Percentiles rank a stretch among this genome's conserved stretches.
phyloP scores from a whole-genome alignment of 2,113 vertebrate species.

The Zosterops japonicus region DNA sequence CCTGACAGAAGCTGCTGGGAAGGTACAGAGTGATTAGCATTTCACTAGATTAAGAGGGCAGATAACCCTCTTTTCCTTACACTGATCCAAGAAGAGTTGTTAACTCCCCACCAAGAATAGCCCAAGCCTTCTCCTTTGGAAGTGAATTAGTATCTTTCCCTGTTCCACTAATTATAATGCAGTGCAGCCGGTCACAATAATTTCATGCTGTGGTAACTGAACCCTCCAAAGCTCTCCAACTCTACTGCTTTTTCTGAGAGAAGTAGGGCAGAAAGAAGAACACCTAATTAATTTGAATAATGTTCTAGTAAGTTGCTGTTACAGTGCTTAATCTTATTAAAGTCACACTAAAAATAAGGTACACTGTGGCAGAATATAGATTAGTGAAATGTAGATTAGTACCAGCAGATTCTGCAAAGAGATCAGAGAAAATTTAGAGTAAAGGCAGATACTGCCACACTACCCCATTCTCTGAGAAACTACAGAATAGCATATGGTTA shows the following conservation, averaged over 20 bases:
- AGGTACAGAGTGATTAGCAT: neutral
- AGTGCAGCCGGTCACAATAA: neutral
- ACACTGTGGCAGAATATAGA: neutral
- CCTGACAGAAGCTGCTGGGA: neutral
- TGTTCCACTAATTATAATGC: conserved; percentile 1
- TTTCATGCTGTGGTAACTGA: conserved; percentile 50
- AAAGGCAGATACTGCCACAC: neutral
- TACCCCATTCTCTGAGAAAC: neutral
- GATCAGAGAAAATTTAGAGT: neutral
- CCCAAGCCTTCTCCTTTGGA: neutral
- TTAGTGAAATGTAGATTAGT: neutral
- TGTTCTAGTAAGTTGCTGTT: conserved; percentile 17
- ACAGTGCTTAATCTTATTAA: conserved; percentile 45
- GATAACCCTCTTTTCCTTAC: conserved; percentile 43
- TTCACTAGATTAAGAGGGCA: conserved; percentile 35
- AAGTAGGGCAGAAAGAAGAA: conserved; percentile 49
- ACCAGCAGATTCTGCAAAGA: neutral
- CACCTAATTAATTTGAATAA: conserved; percentile 61
- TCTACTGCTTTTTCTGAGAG: conserved; percentile 22
- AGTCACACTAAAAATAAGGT: conserved; percentile 31
- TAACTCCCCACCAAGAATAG: conserved; percentile 41
- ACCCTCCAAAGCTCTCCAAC: conserved; percentile 32
- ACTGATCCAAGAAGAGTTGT: neutral
- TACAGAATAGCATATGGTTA: neutral
- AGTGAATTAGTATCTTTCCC: neutral